Evolutionary conservation across 1,140 invertebrate species (phyloP), one percentile per base, ranked within the genome.

Genomic region (Euborellia annulipes): DNA sequence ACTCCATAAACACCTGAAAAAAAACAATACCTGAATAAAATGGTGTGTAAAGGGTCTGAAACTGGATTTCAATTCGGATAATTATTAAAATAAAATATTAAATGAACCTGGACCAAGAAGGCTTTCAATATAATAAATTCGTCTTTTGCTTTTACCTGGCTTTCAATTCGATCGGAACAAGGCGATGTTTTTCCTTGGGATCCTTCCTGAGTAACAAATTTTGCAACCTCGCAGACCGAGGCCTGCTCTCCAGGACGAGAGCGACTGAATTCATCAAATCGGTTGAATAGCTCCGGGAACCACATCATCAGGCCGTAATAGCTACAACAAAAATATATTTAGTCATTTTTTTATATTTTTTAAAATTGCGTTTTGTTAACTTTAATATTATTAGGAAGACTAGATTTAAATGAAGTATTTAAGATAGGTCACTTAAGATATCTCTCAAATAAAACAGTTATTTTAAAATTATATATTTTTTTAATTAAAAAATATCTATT

Each of bases 241-340:
- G 82, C 80, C 36, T 68, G 66, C 46, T 70, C 52, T 36, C 55
- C 54, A 0, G 64, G 62, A 45, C 70, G 61, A 30, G 62, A 68
- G 23, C 70, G 68, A 44, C 75, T 70, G 61, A 71, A 89, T 57
- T 82, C 78, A 58, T 87, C 82, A 57, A 86, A 86, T 36, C 85
- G 78, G 59, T 85, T 84, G 64, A 86, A 88, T 50, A 89, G 70
- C 63, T 88, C 85, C 0, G 85, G 85, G 64, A 89, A 89, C 85
- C 85, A 89, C 79, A 89, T 85, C 82, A 87, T 85, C 17, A 88
- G 65, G 39, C 84, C 84, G 55, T 89, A 89, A 58, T 89, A 89
- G 47, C 80, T 78, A 57, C 7, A 60, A 58, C 14, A 46, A 47
- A 20, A 45, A 53, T 21, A 22, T 43, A 2, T 30, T 19, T 38